Evolutionary conservation across 2,113 vertebrate species (phyloP).

Genomic region (Mesocricetus auratus): DNA sequence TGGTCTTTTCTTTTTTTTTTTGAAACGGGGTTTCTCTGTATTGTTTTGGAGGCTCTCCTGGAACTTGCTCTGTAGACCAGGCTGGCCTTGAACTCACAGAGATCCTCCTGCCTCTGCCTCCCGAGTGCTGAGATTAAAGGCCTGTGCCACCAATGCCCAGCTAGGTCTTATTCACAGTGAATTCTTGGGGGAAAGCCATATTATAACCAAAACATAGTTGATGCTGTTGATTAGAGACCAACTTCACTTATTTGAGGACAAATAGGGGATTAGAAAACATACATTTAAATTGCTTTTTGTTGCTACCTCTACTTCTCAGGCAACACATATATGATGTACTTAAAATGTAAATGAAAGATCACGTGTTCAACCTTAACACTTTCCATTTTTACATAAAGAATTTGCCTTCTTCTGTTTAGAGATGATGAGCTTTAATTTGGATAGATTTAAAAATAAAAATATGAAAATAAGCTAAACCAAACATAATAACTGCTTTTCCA

Average conservation of each 20-base stretch:
- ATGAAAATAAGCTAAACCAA: slow-evolving; percentile 81
- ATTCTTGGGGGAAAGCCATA: neutral
- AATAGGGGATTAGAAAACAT: slow-evolving; percentile 10
- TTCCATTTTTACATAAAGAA: slow-evolving; percentile 64
- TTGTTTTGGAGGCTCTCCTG: no score
- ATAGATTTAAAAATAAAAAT: slow-evolving; percentile 82
- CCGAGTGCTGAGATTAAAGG: no score
- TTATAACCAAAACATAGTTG: neutral
- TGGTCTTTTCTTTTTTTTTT: no score
- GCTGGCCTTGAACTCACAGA: no score
- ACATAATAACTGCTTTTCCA: slow-evolving; percentile 79
- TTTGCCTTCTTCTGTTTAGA: slow-evolving; percentile 62
- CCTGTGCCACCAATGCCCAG: no score
- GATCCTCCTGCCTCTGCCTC: no score
- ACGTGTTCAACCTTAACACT: slow-evolving; percentile 24
- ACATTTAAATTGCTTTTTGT: slow-evolving; percentile 59
- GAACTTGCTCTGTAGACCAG: no score
- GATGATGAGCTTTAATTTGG: slow-evolving; percentile 72
- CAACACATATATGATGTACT: neutral
- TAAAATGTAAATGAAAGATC: slow-evolving; percentile 54
- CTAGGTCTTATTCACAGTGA: neutral
- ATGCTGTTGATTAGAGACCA: slow-evolving; percentile 33
- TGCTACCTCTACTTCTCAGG: neutral
- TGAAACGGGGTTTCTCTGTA: no score
- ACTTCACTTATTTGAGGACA: neutral